Conservation (phyloP, 2,113 vertebrate genomes). For the Takifugu flavidus region DNA sequence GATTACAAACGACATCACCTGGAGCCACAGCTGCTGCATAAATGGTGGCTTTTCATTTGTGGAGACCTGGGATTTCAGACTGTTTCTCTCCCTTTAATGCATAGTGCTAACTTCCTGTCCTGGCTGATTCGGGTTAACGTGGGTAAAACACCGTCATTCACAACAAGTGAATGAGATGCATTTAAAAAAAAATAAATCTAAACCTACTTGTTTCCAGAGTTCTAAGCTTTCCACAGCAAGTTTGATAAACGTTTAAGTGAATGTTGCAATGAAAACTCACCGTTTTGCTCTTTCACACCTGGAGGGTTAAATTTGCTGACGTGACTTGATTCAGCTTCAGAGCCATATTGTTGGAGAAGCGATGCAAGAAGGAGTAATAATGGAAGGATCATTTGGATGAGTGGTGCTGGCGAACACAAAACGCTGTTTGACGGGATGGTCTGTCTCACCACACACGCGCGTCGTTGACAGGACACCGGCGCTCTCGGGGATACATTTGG, state of each 20-base stretch:
- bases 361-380: conserved; percentile 87
- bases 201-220: background rate
- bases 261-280: conserved; percentile 62
- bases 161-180: conserved; percentile 42
- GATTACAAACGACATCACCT: conserved; percentile 85
- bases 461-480: conserved; percentile 77
- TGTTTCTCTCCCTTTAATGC: conserved; percentile 76
- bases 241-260: background rate
- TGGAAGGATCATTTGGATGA: conserved; percentile 95
- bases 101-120: conserved; percentile 84
- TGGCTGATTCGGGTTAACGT: conserved; percentile 78
- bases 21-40: conserved; percentile 78
- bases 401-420: conserved; percentile 61
- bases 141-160: conserved; percentile 80
- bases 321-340: conserved; percentile 85
- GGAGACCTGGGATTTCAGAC: conserved; percentile 78
- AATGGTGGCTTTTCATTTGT: conserved; percentile 87
- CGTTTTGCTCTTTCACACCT: conserved; percentile 90
- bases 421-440: conserved; percentile 71
- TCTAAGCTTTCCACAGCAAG: background rate
- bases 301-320: conserved; percentile 85
- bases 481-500: conserved; percentile 82
- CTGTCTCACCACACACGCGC: conserved; percentile 81
- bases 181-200: background rate
- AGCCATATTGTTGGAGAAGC: conserved; percentile 83